A percentile compares a stretch with the other conserved stretches of the same genome.
phyloP scores from a whole-genome alignment of 2,797 vertebrate genomes.

The Acomys russatus region DNA sequence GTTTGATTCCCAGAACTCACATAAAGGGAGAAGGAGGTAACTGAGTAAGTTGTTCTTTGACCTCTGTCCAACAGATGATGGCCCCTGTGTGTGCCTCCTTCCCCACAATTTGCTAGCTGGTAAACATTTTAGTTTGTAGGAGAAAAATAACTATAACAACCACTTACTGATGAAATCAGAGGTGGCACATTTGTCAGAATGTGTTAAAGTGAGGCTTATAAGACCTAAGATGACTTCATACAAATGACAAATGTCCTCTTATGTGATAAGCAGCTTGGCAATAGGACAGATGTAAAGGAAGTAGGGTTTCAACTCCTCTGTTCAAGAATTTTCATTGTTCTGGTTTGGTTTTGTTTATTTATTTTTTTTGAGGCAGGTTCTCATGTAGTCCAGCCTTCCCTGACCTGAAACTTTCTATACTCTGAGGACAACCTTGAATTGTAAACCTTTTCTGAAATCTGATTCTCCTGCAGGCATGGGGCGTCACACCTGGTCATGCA shows the following conservation, averaged over 20 bases:
- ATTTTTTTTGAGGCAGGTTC: background rate
- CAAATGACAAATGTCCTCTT: background rate
- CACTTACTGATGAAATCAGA: background rate
- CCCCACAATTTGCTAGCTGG: background rate
- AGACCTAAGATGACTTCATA: background rate
- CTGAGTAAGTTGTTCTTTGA: background rate
- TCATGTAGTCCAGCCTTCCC: background rate
- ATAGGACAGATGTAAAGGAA: background rate
- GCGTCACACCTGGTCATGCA: no score
- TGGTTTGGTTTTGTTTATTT: background rate
- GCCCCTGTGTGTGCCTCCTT: background rate
- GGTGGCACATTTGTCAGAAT: background rate
- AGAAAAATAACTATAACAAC: background rate
- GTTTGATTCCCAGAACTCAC: background rate
- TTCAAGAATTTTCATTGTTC: background rate
- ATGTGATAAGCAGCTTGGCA: background rate
- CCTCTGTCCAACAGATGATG: no score
- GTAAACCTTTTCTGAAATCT: background rate
- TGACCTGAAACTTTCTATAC: background rate
- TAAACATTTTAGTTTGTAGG: background rate
- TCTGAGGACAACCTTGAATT: background rate
- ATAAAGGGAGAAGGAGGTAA: background rate
- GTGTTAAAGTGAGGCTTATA: background rate
- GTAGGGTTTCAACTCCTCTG: background rate
- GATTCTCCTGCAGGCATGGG: background rate